A percentile compares a stretch with the other conserved stretches of the same genome.
Evolutionary conservation across 1,140 invertebrate species (phyloP).

Genomic region (Drosophila kanapiae): DNA sequence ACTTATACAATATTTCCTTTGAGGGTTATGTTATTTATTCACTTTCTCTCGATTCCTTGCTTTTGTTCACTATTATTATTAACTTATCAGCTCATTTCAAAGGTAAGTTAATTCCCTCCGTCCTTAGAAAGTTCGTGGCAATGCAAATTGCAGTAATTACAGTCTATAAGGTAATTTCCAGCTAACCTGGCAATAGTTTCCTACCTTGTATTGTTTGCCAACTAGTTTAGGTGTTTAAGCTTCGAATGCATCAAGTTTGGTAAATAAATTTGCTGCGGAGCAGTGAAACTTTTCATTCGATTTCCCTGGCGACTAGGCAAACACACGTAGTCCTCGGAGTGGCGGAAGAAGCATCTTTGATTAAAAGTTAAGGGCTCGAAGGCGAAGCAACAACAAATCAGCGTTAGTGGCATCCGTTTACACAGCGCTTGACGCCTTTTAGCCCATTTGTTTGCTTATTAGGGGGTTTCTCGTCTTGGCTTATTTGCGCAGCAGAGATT

Average conservation of each 20-base stretch:
- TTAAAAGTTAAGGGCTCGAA: slow-evolving; percentile 56
- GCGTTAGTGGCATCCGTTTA: slow-evolving; percentile 39
- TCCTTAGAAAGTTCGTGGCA: neutral
- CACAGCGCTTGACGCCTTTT: slow-evolving; percentile 41
- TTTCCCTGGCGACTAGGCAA: slow-evolving; percentile 13
- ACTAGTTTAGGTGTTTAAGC: slow-evolving; percentile 12
- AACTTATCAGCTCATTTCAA: neutral
- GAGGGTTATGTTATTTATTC: too few species aligned
- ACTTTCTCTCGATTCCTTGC: too few species aligned
- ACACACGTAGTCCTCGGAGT: neutral
- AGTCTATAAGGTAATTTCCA: neutral
- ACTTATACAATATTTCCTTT: too few species aligned
- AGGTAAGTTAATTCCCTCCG: neutral
- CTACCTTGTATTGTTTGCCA: neutral
- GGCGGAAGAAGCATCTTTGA: slow-evolving; percentile 37
- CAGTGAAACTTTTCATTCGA: slow-evolving; percentile 28
- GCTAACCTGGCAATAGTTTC: neutral
- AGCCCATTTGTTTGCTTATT: slow-evolving; percentile 56
- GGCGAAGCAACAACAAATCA: slow-evolving; percentile 37
- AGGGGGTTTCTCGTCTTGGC: slow-evolving; percentile 21
- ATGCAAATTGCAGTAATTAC: slow-evolving; percentile 22
- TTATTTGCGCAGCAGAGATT: slow-evolving; percentile 49
- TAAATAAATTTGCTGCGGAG: slow-evolving; percentile 15
- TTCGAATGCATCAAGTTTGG: slow-evolving; percentile 23
- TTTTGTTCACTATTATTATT: too few species aligned